A percentile compares a stretch with the other conserved stretches of the same genome.
These are phyloP conservation scores for Spisula subtruncata DNA, from an alignment of 2,888 invertebrate species.

Conservation along the genomic window DNA sequence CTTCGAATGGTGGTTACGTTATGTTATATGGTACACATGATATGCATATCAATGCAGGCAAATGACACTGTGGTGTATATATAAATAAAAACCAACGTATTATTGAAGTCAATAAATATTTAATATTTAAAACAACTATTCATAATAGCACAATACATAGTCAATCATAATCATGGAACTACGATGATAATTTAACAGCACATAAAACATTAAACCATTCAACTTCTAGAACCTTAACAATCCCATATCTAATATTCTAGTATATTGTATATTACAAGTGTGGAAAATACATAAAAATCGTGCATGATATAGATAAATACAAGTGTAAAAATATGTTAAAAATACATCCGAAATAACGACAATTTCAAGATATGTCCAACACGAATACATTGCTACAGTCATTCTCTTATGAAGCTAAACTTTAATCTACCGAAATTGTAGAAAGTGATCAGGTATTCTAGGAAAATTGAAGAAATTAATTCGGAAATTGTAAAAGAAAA, in stretches of 20 bases:
- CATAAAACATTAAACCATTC: slow-evolving; percentile 1
- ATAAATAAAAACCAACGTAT: not conserved
- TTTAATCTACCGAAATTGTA: too few relatives aligned
- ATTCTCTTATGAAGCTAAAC: too few relatives aligned
- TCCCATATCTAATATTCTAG: not conserved
- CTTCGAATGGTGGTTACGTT: too few relatives aligned
- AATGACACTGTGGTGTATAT: too few relatives aligned
- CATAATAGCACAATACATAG: slow-evolving; percentile 6
- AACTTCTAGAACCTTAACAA: not conserved
- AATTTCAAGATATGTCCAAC: too few relatives aligned
- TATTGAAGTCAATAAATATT: slow-evolving; percentile 17
- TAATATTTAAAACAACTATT: slow-evolving; percentile 27
- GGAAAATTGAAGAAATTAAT: too few relatives aligned
- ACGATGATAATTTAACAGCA: slow-evolving; percentile 5
- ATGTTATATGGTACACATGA: too few relatives aligned
- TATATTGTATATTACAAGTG: not conserved
- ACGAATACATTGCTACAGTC: too few relatives aligned
- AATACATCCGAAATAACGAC: not conserved
- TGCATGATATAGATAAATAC: not conserved
- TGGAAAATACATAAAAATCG: not conserved
- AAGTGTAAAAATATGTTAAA: not conserved
- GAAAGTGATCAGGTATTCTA: too few relatives aligned
- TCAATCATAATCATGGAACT: not conserved
- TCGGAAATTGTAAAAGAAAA: too few relatives aligned
- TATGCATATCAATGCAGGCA: too few relatives aligned